phyloP scores from a whole-genome alignment of 2,888 invertebrate genomes.

The Scaptomyza polygonia region DNA sequence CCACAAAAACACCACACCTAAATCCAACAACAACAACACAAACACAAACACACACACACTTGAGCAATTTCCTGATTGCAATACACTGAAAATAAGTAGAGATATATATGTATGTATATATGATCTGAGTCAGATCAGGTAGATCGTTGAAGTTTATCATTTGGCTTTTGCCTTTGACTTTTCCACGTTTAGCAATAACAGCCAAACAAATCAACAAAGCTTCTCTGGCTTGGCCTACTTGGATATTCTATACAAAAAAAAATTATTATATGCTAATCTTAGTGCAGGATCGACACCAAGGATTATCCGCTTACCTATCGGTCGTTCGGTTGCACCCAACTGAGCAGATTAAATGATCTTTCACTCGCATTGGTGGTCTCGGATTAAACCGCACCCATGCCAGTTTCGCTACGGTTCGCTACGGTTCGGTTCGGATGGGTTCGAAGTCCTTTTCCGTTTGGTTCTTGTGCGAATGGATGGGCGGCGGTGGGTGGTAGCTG shows the following conservation, averaged over 20 bases:
- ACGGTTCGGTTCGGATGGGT: background rate
- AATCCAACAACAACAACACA: background rate
- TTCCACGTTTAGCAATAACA: slow-evolving; percentile 55
- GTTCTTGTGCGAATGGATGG: slow-evolving; percentile 3
- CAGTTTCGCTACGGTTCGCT: slow-evolving; percentile 12
- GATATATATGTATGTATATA: background rate
- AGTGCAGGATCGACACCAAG: slow-evolving; percentile 5
- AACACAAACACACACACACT: too few species aligned
- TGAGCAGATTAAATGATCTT: slow-evolving; percentile 55
- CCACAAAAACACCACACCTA: slow-evolving; percentile 52
- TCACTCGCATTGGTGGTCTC: slow-evolving; percentile 61
- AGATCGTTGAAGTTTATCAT: slow-evolving; percentile 21
- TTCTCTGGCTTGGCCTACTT: slow-evolving; percentile 26
- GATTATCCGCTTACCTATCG: slow-evolving; percentile 43
- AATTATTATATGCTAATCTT: slow-evolving; percentile 54
- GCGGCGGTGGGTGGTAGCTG: slow-evolving; percentile 39
- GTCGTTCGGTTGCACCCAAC: slow-evolving; percentile 36
- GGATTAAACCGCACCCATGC: slow-evolving; percentile 76
- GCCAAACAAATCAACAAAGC: slow-evolving; percentile 59
- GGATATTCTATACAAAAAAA: slow-evolving; percentile 46
- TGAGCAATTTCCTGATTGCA: background rate
- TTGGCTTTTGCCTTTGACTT: slow-evolving; percentile 62
- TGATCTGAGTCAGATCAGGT: slow-evolving; percentile 18
- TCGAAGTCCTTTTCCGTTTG: background rate
- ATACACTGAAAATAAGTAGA: background rate